phyloP scores from a whole-genome alignment of 2,888 invertebrate species.

The Platerodrilus igneus region DNA sequence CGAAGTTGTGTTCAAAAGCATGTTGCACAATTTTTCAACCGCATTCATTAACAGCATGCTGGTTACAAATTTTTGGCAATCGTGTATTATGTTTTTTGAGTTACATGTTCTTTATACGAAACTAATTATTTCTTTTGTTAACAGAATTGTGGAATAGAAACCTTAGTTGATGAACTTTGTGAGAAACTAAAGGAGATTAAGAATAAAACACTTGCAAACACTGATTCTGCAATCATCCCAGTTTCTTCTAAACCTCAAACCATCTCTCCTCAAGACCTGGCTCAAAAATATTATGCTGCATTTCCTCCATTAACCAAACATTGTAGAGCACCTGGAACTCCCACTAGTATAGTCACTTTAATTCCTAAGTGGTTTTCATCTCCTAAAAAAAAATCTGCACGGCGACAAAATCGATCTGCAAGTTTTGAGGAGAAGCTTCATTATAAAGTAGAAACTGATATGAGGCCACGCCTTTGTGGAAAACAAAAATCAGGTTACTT shows the following conservation, averaged over 20 bases:
- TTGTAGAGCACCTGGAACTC: slow-evolving; percentile 11
- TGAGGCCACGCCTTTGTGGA: slow-evolving; percentile 29
- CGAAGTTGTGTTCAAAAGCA: too few relatives aligned
- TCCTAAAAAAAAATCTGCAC: slow-evolving; percentile 32
- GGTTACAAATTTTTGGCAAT: too few relatives aligned
- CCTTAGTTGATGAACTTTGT: slow-evolving; percentile 78
- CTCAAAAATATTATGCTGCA: slow-evolving; percentile 71
- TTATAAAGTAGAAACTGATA: slow-evolving; percentile 30
- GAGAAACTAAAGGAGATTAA: slow-evolving; percentile 70
- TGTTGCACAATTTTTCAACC: too few relatives aligned
- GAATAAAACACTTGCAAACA: slow-evolving; percentile 31
- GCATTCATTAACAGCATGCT: too few relatives aligned
- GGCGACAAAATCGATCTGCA: slow-evolving; percentile 29
- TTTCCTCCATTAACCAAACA: slow-evolving; percentile 56
- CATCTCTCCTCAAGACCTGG: slow-evolving; percentile 57
- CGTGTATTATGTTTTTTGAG: too few relatives aligned
- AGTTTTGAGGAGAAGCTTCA: slow-evolving; percentile 33
- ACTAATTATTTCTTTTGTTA: slow-evolving; percentile 6
- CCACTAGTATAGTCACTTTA: slow-evolving; percentile 32
- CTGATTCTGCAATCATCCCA: slow-evolving; percentile 18
- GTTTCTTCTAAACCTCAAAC: slow-evolving; percentile 23
- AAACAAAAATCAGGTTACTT: slow-evolving; percentile 30
- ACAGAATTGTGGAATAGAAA: slow-evolving; percentile 78
- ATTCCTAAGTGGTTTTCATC: slow-evolving; percentile 42
- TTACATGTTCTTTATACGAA: too few relatives aligned